These are phyloP conservation scores for Gymnocypris eckloni DNA, from an alignment of 2,797 vertebrate species.

Conservation along the genomic window DNA sequence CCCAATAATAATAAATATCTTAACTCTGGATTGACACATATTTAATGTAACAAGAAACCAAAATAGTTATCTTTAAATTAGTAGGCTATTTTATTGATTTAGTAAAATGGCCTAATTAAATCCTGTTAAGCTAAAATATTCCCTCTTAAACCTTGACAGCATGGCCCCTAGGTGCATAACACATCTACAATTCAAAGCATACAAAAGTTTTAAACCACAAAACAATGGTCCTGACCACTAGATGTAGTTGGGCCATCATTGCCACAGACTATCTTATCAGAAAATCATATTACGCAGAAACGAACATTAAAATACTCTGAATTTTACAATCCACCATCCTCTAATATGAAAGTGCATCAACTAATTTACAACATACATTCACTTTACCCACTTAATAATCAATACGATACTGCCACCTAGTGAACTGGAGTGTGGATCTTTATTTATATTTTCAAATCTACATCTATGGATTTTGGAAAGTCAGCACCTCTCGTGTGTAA, in stretches of 20 bases:
- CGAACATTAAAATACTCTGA: too few relatives aligned
- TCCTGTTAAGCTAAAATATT: not conserved
- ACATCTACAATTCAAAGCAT: not conserved
- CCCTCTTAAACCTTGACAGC: not conserved
- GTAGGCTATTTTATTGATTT: not conserved
- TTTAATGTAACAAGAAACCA: not conserved
- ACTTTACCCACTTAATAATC: too few relatives aligned
- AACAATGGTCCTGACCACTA: too few relatives aligned
- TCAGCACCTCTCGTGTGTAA: not conserved
- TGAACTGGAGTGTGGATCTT: not conserved
- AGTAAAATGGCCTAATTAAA: not conserved
- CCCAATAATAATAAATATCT: not conserved
- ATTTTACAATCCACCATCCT: too few relatives aligned
- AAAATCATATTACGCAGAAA: too few relatives aligned
- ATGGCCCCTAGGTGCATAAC: not conserved
- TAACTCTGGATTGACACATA: not conserved
- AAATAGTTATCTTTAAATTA: not conserved
- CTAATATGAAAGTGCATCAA: too few relatives aligned
- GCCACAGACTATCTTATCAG: too few relatives aligned
- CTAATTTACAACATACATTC: too few relatives aligned
- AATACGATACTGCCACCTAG: not conserved
- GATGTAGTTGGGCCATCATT: too few relatives aligned
- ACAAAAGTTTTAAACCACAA: not conserved
- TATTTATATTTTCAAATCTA: not conserved
- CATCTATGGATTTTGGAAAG: too few relatives aligned